These are phyloP conservation scores for Pteria penguin DNA, from an alignment of 2,888 invertebrate species.

Conservation along the genomic window DNA sequence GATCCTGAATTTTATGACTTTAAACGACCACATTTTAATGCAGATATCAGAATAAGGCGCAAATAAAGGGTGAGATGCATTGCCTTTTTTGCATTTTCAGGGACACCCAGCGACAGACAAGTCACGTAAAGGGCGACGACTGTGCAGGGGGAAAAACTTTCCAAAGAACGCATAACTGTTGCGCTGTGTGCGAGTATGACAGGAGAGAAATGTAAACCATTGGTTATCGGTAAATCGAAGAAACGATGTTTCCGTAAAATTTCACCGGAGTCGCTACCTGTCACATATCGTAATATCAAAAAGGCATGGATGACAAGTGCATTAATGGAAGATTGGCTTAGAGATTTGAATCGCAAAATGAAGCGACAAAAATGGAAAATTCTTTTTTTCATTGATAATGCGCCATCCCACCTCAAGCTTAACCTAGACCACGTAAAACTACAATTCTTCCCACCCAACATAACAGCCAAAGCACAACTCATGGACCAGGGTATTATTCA, in stretches of 20 bases:
- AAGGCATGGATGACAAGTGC: constrained; percentile 47
- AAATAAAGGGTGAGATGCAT: too few relatives aligned
- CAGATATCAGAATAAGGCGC: too few relatives aligned
- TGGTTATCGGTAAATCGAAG: constrained; percentile 43
- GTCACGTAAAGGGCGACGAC: constrained; percentile 19
- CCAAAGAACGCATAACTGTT: neutral
- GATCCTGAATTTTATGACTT: too few relatives aligned
- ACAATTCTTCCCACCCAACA: too few relatives aligned
- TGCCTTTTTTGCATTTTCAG: too few relatives aligned
- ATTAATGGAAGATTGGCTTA: constrained; percentile 32
- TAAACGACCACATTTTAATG: too few relatives aligned
- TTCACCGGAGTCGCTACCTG: constrained; percentile 29
- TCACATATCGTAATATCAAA: constrained; percentile 38
- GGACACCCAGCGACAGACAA: neutral
- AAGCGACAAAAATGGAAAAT: constrained; percentile 7
- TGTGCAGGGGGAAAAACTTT: constrained; percentile 32
- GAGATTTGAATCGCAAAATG: neutral
- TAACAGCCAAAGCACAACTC: constrained; percentile 46
- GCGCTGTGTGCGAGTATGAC: constrained; percentile 34
- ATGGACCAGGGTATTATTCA: constrained; percentile 61
- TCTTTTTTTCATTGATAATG: constrained; percentile 21
- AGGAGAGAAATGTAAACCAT: constrained; percentile 20
- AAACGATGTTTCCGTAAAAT: constrained; percentile 37
- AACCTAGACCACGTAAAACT: constrained; percentile 32
- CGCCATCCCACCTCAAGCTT: constrained; percentile 15